Conservation (phyloP, 2,797 vertebrate genomes). For the Corythornis leucogaster region DNA sequence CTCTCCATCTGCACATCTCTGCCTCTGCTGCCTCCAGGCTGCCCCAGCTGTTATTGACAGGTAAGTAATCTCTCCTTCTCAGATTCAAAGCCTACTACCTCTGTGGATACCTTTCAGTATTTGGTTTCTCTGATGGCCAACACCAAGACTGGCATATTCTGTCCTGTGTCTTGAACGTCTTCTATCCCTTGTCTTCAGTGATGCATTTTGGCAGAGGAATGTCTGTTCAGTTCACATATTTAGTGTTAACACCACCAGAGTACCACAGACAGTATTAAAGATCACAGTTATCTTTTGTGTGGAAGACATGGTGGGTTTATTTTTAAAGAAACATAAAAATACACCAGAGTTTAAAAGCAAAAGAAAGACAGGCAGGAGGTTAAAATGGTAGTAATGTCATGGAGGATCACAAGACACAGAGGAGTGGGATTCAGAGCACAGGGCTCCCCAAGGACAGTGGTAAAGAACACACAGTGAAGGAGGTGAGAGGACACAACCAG, state of each 20-base stretch:
- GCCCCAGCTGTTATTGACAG: not conserved
- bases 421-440: not conserved
- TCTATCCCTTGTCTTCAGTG: not conserved
- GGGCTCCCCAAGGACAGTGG: not conserved
- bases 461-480: not conserved
- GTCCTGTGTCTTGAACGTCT: not conserved
- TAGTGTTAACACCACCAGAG: not conserved
- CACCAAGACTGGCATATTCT: not conserved
- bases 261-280: not conserved
- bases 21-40: not conserved
- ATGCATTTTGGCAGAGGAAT: not conserved
- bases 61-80: not conserved
- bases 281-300: not conserved
- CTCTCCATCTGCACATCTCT: not conserved
- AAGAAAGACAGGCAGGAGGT: not conserved
- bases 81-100: not conserved
- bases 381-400: not conserved
- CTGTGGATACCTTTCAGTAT: not conserved
- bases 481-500: not conserved
- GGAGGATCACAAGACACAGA: not conserved
- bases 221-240: not conserved
- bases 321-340: not conserved
- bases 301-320: not conserved
- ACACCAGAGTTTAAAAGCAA: not conserved
- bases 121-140: not conserved